phyloP scores from a whole-genome alignment of 2,888 invertebrate genomes.

The Diadromus collaris region DNA sequence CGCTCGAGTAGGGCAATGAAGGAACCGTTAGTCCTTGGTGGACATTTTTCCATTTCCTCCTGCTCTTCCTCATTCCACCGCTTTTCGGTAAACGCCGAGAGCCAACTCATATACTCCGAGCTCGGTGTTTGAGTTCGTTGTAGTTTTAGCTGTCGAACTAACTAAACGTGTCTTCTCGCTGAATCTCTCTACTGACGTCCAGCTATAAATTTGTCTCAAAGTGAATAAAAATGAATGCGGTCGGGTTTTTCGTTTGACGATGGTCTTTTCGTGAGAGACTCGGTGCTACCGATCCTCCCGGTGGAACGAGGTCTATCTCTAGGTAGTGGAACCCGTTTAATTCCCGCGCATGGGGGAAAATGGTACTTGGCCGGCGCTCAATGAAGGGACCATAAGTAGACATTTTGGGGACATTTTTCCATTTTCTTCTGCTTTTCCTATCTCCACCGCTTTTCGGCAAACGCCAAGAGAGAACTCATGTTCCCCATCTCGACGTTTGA shows the following conservation, averaged over 20 bases:
- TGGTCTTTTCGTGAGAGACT: too few relatives aligned
- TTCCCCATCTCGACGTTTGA: not conserved
- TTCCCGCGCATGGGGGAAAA: too few relatives aligned
- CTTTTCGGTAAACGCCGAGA: not conserved
- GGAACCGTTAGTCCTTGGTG: not conserved
- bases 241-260: too few relatives aligned
- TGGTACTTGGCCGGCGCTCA: too few relatives aligned
- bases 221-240: not conserved
- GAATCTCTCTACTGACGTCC: not conserved
- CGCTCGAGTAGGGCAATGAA: not conserved
- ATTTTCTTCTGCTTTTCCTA: not conserved
- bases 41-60: slow-evolving; percentile 5
- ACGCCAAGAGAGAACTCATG: not conserved
- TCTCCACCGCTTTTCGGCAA: not conserved
- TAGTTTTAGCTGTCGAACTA: not conserved
- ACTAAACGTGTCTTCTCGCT: not conserved
- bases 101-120: not conserved
- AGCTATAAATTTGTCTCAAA: not conserved
- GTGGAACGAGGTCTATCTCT: too few relatives aligned
- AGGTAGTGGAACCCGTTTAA: too few relatives aligned
- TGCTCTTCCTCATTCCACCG: not conserved
- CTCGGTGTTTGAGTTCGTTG: slow-evolving; percentile 5
- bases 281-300: too few relatives aligned
- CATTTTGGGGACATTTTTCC: slow-evolving; percentile 14
- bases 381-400: too few relatives aligned